A percentile compares a stretch with the other conserved stretches of the same genome.
These are phyloP conservation scores for Rhagonycha lutea DNA, from an alignment of 2,888 invertebrate genomes.

Conservation along the genomic window DNA sequence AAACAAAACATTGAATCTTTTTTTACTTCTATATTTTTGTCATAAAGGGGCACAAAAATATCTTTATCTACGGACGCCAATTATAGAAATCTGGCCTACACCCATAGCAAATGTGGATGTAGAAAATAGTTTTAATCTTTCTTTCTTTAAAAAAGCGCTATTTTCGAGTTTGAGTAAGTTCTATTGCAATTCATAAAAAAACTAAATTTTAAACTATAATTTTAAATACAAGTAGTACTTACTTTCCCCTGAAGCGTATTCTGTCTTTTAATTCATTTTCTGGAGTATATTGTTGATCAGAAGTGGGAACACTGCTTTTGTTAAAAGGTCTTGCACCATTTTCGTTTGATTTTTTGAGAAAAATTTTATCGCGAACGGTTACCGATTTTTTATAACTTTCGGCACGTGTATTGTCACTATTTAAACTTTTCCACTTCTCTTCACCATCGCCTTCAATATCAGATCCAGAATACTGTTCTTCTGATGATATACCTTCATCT, in stretches of 20 bases:
- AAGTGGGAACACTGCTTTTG: not conserved
- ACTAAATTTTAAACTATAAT: not conserved
- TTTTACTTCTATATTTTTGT: not conserved
- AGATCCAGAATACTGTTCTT: conserved; percentile 50
- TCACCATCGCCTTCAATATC: conserved; percentile 34
- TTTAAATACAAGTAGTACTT: not conserved
- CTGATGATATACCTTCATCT: conserved; percentile 54
- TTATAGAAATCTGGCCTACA: not conserved
- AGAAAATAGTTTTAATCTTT: not conserved
- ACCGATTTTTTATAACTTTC: not conserved
- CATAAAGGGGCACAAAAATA: not conserved
- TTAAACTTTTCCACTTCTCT: conserved; percentile 1
- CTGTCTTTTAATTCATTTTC: not conserved
- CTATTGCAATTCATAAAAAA: not conserved
- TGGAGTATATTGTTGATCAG: not conserved
- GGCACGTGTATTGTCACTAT: not conserved
- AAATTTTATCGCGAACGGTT: not conserved
- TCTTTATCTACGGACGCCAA: not conserved
- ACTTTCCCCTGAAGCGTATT: not conserved
- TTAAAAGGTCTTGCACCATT: not conserved
- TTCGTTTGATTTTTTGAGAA: not conserved
- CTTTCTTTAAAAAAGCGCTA: too few relatives aligned
- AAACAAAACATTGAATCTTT: not conserved
- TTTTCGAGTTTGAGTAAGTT: too few relatives aligned
- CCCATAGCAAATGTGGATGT: not conserved